Evolutionary conservation across 2,888 invertebrate species (phyloP).

Genomic region (Rhamphomyia laevipes): DNA sequence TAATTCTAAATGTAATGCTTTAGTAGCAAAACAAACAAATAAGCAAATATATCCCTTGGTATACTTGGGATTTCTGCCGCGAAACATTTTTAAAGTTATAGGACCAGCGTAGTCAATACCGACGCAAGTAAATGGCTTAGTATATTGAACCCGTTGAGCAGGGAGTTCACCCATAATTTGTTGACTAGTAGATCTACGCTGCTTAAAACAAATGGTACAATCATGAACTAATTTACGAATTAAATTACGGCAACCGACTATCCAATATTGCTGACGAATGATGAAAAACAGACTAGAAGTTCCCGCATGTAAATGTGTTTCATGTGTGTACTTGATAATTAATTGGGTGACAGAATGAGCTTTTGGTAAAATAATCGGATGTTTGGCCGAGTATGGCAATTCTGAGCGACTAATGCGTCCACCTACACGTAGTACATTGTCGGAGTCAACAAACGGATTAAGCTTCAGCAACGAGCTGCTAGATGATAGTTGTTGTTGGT

Average conservation of each 20-base stretch:
- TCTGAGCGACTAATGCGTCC: no score
- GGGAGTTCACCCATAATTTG: slow-evolving; percentile 4
- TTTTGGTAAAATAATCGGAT: no score
- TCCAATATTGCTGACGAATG: not conserved
- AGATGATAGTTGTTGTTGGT: no score
- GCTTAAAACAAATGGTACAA: slow-evolving; percentile 1
- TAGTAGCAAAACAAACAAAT: not conserved
- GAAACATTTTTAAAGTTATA: slow-evolving; percentile 7
- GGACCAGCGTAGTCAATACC: slow-evolving; percentile 8
- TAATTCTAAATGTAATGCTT: not conserved
- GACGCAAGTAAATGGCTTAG: not conserved
- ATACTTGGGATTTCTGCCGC: no score
- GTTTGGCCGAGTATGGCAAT: no score
- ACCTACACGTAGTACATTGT: no score
- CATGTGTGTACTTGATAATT: no score
- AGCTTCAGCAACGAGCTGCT: no score
- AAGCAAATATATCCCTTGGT: not conserved
- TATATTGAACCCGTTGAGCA: not conserved
- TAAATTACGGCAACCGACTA: no score
- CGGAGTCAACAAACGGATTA: no score
- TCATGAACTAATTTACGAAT: not conserved
- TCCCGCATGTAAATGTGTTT: no score
- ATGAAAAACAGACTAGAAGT: not conserved
- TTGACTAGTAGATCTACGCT: not conserved
- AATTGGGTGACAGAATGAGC: no score